A percentile compares a stretch with the other conserved stretches of the same genome.
phyloP scores from a whole-genome alignment of 2,888 invertebrate genomes.

The Dromius quadrimaculatus region DNA sequence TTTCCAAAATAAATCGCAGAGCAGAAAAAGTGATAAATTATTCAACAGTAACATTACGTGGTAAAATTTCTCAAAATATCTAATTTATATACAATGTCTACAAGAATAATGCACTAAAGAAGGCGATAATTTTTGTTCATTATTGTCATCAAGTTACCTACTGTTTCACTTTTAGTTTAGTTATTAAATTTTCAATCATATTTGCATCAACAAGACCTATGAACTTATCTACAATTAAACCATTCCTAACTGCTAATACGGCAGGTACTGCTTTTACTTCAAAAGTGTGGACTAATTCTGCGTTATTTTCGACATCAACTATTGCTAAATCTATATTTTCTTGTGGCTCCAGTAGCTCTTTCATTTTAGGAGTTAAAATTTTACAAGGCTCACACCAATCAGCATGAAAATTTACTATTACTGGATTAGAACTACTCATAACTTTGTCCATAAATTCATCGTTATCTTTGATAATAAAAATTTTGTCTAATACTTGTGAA shows the following conservation, averaged over 20 bases:
- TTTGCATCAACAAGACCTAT: slow-evolving; percentile 86
- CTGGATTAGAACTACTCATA: slow-evolving; percentile 85
- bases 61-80: neutral
- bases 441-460: slow-evolving; percentile 85
- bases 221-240: slow-evolving; percentile 87
- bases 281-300: slow-evolving; percentile 84
- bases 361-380: slow-evolving; percentile 85
- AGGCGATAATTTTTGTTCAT: slow-evolving; percentile 22
- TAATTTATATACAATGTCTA: slow-evolving; percentile 27
- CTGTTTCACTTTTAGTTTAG: slow-evolving; percentile 66
- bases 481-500: slow-evolving; percentile 60
- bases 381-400: slow-evolving; percentile 94
- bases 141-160: neutral
- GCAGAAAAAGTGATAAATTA: slow-evolving; percentile 1
- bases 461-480: slow-evolving; percentile 75
- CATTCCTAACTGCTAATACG: slow-evolving; percentile 84
- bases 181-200: slow-evolving; percentile 84
- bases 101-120: slow-evolving; percentile 28
- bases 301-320: slow-evolving; percentile 85
- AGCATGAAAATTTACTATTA: slow-evolving; percentile 92
- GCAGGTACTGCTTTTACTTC: slow-evolving; percentile 88
- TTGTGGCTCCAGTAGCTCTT: slow-evolving; percentile 79
- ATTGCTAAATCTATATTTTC: slow-evolving; percentile 82
- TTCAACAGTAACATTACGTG: slow-evolving; percentile 17
- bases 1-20: neutral